Evolutionary conservation across 2,113 vertebrate genomes (phyloP).

Genomic region (Chaenogobius annularis): DNA sequence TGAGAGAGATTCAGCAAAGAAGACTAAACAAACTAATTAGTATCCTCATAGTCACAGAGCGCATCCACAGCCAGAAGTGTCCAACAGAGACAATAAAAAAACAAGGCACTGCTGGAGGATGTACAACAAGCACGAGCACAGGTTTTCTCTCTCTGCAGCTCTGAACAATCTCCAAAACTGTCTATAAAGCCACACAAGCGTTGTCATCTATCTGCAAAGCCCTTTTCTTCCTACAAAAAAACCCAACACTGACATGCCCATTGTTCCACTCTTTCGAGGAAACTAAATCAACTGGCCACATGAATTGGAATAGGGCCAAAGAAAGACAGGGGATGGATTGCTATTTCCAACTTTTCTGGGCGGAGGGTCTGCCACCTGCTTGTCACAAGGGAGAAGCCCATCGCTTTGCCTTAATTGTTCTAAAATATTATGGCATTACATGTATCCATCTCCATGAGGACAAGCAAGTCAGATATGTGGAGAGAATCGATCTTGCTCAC

Average conservation of each 20-base stretch:
- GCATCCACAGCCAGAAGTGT: conserved; percentile 19
- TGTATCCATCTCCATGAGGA: too few relatives aligned
- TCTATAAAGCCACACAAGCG: conserved; percentile 21
- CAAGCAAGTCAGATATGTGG: too few relatives aligned
- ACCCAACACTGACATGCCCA: conserved; percentile 33
- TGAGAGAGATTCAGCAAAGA: conserved; percentile 1
- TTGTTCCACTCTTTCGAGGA: conserved; percentile 37
- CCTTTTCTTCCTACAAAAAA: conserved; percentile 49
- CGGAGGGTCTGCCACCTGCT: too few relatives aligned
- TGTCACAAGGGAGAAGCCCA: too few relatives aligned
- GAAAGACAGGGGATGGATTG: background rate
- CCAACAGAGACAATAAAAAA: background rate
- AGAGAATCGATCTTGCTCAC: too few relatives aligned
- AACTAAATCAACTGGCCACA: conserved; percentile 46
- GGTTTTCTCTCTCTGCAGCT: conserved; percentile 3
- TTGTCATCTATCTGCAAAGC: background rate
- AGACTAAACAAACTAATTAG: conserved; percentile 38
- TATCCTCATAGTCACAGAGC: conserved; percentile 15
- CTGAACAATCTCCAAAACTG: conserved; percentile 6
- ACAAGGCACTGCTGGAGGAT: background rate
- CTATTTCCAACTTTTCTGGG: background rate
- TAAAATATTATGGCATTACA: too few relatives aligned
- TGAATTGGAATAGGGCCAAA: conserved; percentile 39
- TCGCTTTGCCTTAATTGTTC: too few relatives aligned
- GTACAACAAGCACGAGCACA: background rate